phyloP scores from a whole-genome alignment of 2,888 invertebrate species.

The Ectropis crepuscularia region DNA sequence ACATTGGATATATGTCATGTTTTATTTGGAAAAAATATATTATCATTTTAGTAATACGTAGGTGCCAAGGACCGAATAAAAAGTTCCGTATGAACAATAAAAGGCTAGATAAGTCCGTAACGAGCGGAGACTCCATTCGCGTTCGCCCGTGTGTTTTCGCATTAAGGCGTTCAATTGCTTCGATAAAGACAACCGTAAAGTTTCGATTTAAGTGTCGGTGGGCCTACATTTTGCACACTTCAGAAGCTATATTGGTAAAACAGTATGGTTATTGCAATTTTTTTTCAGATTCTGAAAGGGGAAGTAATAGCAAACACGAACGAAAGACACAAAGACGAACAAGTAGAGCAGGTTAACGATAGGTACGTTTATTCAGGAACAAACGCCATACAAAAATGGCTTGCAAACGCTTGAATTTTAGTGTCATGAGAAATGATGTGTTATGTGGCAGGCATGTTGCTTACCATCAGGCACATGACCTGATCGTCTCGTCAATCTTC shows the following conservation, averaged over 20 bases:
- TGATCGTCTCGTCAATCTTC: too few relatives aligned
- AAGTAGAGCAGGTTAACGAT: too few relatives aligned
- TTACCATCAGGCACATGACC: too few relatives aligned
- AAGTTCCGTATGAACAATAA: constrained; percentile 50
- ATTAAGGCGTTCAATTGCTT: constrained; percentile 61
- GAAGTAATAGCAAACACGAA: too few relatives aligned
- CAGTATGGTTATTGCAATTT: constrained; percentile 12
- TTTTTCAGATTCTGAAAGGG: neutral
- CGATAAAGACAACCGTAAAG: constrained; percentile 74
- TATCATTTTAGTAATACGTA: constrained; percentile 23
- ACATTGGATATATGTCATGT: too few relatives aligned
- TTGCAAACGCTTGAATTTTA: too few relatives aligned
- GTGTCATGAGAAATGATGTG: too few relatives aligned
- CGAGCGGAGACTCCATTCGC: constrained; percentile 56
- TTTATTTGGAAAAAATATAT: too few relatives aligned
- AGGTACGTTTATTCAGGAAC: too few relatives aligned
- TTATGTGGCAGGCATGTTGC: too few relatives aligned
- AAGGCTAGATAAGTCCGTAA: constrained; percentile 63
- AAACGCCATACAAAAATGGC: too few relatives aligned
- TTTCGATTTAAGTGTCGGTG: constrained; percentile 67
- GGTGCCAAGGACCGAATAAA: constrained; percentile 31
- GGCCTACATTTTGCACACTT: constrained; percentile 59
- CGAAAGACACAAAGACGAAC: too few relatives aligned
- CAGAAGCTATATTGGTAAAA: constrained; percentile 33
- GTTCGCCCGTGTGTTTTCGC: constrained; percentile 56